phyloP scores from a whole-genome alignment of 1,140 invertebrate genomes.

The Drosophila sturtevanti region DNA sequence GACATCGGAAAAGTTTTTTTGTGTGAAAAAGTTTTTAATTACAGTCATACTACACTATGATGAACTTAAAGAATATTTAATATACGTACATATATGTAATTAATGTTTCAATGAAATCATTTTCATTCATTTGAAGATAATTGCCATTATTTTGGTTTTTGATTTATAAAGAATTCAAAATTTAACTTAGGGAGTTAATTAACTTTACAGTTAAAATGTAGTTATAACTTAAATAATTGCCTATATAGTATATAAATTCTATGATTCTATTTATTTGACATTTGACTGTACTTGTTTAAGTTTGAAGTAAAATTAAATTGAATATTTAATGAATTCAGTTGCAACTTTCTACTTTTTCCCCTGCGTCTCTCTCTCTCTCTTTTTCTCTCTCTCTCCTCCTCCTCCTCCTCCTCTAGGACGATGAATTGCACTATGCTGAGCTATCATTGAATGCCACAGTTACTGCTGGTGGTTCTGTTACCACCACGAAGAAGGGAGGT shows the following conservation, averaged over 20 bases:
- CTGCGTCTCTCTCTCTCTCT: not conserved
- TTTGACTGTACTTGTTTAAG: not conserved
- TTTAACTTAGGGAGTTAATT: not conserved
- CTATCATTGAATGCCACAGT: conserved; percentile 84
- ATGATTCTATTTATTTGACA: not conserved
- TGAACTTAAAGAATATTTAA: conserved; percentile 43
- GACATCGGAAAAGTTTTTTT: conserved; percentile 47
- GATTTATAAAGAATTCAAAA: not conserved
- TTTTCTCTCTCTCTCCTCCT: not conserved
- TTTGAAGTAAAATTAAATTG: not conserved
- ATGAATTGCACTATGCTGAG: conserved; percentile 89
- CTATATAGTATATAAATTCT: not conserved
- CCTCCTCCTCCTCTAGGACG: conserved; percentile 68
- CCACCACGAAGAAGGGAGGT: conserved; percentile 50
- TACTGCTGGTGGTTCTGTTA: conserved; percentile 54
- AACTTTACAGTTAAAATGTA: not conserved
- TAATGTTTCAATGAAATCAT: conserved; percentile 25
- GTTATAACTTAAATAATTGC: too few species aligned
- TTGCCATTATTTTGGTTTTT: not conserved
- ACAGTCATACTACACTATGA: conserved; percentile 54
- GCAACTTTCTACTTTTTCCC: not conserved
- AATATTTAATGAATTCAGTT: not conserved
- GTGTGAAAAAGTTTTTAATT: conserved; percentile 50
- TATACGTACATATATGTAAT: too few species aligned
- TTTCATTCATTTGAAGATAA: conserved; percentile 5